Conservation (phyloP, 2,113 vertebrate genomes). For the Perca schrenkii region DNA sequence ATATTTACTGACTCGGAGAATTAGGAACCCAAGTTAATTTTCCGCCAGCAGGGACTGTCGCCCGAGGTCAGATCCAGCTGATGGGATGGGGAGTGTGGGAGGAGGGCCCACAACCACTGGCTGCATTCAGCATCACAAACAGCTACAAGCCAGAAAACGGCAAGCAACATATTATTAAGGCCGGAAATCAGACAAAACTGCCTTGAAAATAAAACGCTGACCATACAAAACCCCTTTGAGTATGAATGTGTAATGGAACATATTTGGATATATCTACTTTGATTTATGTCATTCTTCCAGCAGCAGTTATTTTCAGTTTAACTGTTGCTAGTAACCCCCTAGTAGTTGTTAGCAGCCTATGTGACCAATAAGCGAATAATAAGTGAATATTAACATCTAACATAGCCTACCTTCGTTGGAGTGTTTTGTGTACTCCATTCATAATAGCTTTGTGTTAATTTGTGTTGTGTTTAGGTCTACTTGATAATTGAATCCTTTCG, state of each 20-base stretch:
- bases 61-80: constrained; percentile 39
- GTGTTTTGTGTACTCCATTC: neutral
- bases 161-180: neutral
- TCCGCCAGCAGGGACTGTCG: neutral
- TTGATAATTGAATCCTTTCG: too few relatives aligned
- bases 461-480: too few relatives aligned
- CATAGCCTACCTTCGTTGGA: neutral
- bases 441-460: neutral
- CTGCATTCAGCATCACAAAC: constrained; percentile 38
- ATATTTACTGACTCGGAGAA: neutral
- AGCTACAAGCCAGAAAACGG: constrained; percentile 13
- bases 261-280: neutral
- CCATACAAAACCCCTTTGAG: fast-evolving
- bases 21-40: neutral
- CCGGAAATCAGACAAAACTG: neutral
- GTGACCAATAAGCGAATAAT: too few relatives aligned
- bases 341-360: too few relatives aligned
- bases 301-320: neutral
- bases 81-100: constrained; percentile 43
- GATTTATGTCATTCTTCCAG: neutral
- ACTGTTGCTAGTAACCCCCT: neutral
- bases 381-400: too few relatives aligned
- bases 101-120: constrained; percentile 51
- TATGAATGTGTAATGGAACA: neutral
- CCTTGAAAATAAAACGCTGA: constrained; percentile 49